Base-by-base conservation (phyloP, 2,888 invertebrate species). In the Bimastos eiseni region DNA sequence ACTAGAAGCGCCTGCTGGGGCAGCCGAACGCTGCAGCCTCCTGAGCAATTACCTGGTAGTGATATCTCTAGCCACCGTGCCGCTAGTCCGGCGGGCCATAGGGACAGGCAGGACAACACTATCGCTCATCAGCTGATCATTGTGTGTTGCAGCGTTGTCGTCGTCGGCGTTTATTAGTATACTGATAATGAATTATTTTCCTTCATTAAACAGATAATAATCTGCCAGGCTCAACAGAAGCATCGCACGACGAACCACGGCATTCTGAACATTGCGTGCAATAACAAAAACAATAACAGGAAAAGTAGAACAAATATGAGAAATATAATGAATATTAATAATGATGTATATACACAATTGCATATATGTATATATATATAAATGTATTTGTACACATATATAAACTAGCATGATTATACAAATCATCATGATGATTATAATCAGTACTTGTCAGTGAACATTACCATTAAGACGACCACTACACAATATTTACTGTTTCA, bases 151-250 rank as follows among this genome's bases (percentile, higher is more conserved):
- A 8, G 8, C 70, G 30, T 8, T 11, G 49, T 49, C 70, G 3
- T 70, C n/a, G n/a, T 30, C 44, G 15, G 11, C 70, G 11, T 30
- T 70, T 70, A 70, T 70, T 70, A n/a, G 70, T 70, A 30, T 70
- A 70, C 70, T n/a, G n/a, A 70, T 70, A 70, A 70, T 70, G 70
- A 70, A 70, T 70, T 70, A 70, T 70, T 70, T 70, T 70, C 70
- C 70, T 70, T 70, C 70, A 70, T 70, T 70, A 70, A 70, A 70
- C 70, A 70, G 70, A 70, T 70, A 70, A 70, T 70, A 70, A 70
- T 70, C 70, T 30, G 70, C 30, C 70, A n/a, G 70, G n/a, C 70
- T 70, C 70, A 30, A 30, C 30, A n/a, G n/a, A n/a, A 70, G 70
- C 8, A 70, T 70, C 70, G 13, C 70, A 70, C n/a, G 49, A 49